Conservation (phyloP, 2,797 vertebrate genomes). For the Avahi laniger region DNA sequence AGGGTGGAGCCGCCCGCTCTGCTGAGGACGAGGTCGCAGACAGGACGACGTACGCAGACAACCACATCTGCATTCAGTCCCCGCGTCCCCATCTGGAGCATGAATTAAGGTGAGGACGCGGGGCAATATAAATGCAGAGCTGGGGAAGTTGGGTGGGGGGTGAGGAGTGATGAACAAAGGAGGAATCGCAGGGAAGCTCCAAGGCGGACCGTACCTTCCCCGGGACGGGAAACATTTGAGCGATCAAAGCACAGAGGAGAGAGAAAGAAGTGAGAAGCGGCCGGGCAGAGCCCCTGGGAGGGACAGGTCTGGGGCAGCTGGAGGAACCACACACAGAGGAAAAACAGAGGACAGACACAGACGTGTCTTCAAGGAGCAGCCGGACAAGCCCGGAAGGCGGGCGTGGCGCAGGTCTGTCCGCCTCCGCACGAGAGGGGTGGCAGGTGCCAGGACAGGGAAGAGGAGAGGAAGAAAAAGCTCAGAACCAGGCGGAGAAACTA, state of each 20-base stretch:
- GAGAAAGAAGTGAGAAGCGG: background rate
- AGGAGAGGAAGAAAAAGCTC: background rate
- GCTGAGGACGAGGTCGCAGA: background rate
- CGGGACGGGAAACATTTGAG: background rate
- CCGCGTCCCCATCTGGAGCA: background rate
- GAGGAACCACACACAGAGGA: background rate
- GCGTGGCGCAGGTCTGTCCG: background rate
- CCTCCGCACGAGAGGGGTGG: background rate
- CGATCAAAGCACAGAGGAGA: slow-evolving; percentile 12
- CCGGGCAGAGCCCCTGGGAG: too few species aligned
- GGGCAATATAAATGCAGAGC: background rate
- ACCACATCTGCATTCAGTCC: rapidly evolving
- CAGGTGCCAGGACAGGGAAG: background rate
- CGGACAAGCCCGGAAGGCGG: rapidly evolving
- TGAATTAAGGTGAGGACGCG: background rate
- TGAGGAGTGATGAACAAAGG: background rate
- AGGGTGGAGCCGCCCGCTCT: background rate
- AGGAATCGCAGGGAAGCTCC: background rate
- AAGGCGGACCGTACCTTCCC: background rate
- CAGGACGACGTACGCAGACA: background rate
- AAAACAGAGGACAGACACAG: background rate
- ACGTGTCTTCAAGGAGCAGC: background rate
- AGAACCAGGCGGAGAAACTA: background rate
- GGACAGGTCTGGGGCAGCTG: background rate
- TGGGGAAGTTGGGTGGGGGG: background rate